Percentiles rank a stretch among this genome's conserved stretches.
These are phyloP conservation scores for Hoplostethus mediterraneus DNA, from an alignment of 2,797 vertebrate species.

Conservation along the genomic window DNA sequence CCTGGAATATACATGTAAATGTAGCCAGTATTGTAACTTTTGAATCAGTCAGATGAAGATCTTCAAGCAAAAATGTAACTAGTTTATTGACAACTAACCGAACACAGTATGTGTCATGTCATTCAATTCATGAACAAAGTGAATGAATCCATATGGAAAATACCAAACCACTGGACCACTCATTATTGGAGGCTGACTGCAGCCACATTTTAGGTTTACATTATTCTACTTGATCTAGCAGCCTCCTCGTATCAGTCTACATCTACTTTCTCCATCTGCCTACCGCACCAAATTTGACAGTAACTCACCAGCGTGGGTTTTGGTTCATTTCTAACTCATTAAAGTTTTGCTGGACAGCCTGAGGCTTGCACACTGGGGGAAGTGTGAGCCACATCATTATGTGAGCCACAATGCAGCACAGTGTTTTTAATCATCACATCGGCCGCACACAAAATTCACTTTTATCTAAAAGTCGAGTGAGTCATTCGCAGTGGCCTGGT, in stretches of 20 bases:
- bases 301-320: background rate
- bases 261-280: conserved; percentile 3
- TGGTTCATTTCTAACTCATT: conserved; percentile 27
- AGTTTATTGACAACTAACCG: too few relatives aligned
- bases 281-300: background rate
- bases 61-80: too few relatives aligned
- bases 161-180: conserved; percentile 19
- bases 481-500: too few relatives aligned
- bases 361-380: conserved; percentile 35
- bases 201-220: conserved; percentile 24
- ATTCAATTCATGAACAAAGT: too few relatives aligned
- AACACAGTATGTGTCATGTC: too few relatives aligned
- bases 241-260: background rate
- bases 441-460: too few relatives aligned
- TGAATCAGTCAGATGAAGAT: too few relatives aligned
- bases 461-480: background rate
- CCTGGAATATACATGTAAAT: too few relatives aligned
- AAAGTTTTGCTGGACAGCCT: conserved; percentile 54
- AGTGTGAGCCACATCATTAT: background rate
- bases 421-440: too few relatives aligned
- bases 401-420: conserved; percentile 21
- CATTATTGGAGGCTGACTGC: conserved; percentile 49
- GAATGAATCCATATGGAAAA: too few relatives aligned
- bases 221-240: conserved; percentile 13
- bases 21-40: too few relatives aligned